A percentile compares a stretch with the other conserved stretches of the same genome.
phyloP scores from a whole-genome alignment of 1,140 invertebrate genomes.

The Lamellibrachia luymesi region DNA sequence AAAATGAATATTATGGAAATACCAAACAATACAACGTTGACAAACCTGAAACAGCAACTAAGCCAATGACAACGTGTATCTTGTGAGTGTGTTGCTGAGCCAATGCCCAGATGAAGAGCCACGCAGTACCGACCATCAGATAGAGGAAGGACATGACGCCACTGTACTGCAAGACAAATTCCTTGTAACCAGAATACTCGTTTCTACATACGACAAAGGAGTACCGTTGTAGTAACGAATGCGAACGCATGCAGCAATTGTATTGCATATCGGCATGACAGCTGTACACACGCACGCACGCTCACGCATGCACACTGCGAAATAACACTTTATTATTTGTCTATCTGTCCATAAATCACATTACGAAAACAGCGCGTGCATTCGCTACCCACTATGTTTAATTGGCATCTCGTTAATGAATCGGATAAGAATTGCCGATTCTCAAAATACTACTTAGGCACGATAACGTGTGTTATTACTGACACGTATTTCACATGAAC shows the following conservation, averaged over 20 bases:
- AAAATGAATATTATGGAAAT: not conserved
- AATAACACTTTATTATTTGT: not conserved
- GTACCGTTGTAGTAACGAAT: not conserved
- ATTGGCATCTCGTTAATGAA: not conserved
- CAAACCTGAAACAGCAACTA: not conserved
- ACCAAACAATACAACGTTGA: not conserved
- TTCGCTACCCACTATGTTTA: not conserved
- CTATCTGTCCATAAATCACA: not conserved
- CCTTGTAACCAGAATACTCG: too few species aligned
- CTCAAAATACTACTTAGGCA: not conserved
- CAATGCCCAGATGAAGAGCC: slow-evolving; percentile 10
- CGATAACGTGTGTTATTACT: not conserved
- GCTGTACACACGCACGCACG: too few species aligned
- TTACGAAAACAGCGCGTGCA: not conserved
- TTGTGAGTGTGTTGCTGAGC: slow-evolving; percentile 14
- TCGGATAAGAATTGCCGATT: not conserved
- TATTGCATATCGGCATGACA: too few species aligned
- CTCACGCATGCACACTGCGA: too few species aligned
- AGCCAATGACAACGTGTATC: slow-evolving; percentile 12
- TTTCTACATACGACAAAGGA: not conserved
- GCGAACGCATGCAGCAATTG: too few species aligned
- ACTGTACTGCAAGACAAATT: slow-evolving; percentile 8
- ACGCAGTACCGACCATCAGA: not conserved
- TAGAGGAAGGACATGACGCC: slow-evolving; percentile 4
- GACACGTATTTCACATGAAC: not conserved